phyloP scores from a whole-genome alignment of 2,888 invertebrate species.

The Polydrusus cervinus region DNA sequence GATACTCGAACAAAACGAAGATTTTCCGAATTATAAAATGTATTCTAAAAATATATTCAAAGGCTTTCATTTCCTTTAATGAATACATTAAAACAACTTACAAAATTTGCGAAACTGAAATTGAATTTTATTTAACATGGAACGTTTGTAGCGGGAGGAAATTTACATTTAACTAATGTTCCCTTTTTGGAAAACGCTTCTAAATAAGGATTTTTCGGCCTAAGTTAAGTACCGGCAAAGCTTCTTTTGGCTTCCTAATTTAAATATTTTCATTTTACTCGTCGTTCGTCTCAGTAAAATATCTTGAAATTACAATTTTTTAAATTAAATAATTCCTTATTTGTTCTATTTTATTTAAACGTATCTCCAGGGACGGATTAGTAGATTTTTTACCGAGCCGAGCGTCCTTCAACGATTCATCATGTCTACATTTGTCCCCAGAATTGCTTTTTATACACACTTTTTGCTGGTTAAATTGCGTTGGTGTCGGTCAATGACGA shows the following conservation, averaged over 20 bases:
- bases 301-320: too few species aligned
- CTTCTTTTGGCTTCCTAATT: not conserved
- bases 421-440: too few species aligned
- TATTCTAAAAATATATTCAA: slow-evolving; percentile 18
- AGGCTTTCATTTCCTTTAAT: not conserved
- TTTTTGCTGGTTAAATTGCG: too few species aligned
- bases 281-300: not conserved
- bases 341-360: too few species aligned
- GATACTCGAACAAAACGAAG: not conserved
- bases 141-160: not conserved
- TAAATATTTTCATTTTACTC: not conserved
- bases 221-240: not conserved
- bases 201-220: not conserved
- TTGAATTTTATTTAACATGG: slow-evolving; percentile 5
- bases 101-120: not conserved
- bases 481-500: too few species aligned
- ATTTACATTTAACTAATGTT: slow-evolving; percentile 4
- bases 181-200: not conserved
- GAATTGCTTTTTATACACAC: too few species aligned
- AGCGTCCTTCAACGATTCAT: too few species aligned
- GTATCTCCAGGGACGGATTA: too few species aligned
- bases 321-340: too few species aligned
- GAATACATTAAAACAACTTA: slow-evolving; percentile 11
- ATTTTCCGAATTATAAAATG: slow-evolving; percentile 7
- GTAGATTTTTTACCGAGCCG: too few species aligned